Evolutionary conservation across 2,113 vertebrate species (phyloP).

Genomic region (Electrona antarctica): DNA sequence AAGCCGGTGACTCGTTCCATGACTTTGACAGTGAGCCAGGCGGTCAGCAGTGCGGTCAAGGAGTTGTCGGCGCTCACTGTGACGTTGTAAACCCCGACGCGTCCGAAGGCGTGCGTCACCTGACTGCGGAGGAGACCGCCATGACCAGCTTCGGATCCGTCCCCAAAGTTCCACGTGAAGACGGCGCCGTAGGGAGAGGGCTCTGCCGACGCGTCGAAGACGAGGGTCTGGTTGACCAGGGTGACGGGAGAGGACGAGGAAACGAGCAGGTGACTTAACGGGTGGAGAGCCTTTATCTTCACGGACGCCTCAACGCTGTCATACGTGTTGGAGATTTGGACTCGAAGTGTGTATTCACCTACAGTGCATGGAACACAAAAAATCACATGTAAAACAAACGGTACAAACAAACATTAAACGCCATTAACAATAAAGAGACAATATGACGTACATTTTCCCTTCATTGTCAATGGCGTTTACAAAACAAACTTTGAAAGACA

Average conservation of each 20-base stretch:
- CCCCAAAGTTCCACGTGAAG: slow-evolving; percentile 77
- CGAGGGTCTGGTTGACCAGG: slow-evolving; percentile 48
- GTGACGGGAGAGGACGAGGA: slow-evolving; percentile 44
- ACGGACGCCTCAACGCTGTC: slow-evolving; percentile 41
- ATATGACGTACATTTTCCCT: too few relatives aligned
- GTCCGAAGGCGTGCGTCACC: slow-evolving; percentile 58
- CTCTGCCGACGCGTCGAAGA: slow-evolving; percentile 60
- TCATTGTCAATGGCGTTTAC: background rate
- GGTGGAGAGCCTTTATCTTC: slow-evolving; percentile 56
- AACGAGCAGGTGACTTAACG: slow-evolving; percentile 62
- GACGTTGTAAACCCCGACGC: slow-evolving; percentile 71
- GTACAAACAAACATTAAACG: background rate
- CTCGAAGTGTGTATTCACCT: slow-evolving; percentile 75
- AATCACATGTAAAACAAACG: background rate
- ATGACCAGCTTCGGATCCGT: slow-evolving; percentile 55
- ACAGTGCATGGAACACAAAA: slow-evolving; percentile 13
- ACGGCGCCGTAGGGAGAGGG: slow-evolving; percentile 54
- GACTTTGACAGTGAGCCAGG: slow-evolving; percentile 63
- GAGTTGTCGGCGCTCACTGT: slow-evolving; percentile 73
- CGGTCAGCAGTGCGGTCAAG: slow-evolving; percentile 54
- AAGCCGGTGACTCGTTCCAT: slow-evolving; percentile 71
- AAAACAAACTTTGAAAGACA: background rate
- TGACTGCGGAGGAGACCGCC: slow-evolving; percentile 9
- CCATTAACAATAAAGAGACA: background rate
- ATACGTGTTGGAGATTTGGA: slow-evolving; percentile 65